Evolutionary conservation across 2,888 invertebrate genomes (phyloP).

Genomic region (Busseola fusca): DNA sequence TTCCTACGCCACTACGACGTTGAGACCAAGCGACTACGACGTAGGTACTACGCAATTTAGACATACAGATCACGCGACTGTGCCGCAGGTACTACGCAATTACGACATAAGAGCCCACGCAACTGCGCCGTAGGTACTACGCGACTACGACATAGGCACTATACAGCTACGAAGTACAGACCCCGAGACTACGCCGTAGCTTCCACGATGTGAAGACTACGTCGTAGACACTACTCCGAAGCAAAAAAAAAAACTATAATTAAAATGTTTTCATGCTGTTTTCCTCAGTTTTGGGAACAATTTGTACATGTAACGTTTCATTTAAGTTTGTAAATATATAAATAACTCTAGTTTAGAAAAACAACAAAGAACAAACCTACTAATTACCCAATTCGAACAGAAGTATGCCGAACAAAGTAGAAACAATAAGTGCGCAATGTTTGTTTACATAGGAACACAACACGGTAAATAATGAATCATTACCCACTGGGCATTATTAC

Average conservation of each 20-base stretch:
- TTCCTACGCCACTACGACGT: not conserved
- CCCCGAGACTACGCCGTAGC: not conserved
- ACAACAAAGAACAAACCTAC: conserved; percentile 31
- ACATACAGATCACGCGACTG: not conserved
- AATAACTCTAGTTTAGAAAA: not conserved
- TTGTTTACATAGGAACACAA: conserved; percentile 60
- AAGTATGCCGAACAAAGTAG: conserved; percentile 39
- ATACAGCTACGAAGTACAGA: not conserved
- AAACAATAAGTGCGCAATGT: conserved; percentile 63
- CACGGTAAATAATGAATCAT: conserved; percentile 63
- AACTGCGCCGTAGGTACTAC: not conserved
- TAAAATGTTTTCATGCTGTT: not conserved
- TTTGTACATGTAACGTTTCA: conserved; percentile 7
- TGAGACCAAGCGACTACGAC: not conserved
- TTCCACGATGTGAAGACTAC: not conserved
- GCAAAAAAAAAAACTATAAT: not conserved
- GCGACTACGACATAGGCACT: not conserved
- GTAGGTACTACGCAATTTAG: not conserved
- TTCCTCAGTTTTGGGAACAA: not conserved
- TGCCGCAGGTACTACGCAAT: not conserved
- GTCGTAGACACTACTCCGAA: not conserved
- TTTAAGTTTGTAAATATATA: conserved; percentile 14
- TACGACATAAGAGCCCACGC: not conserved
- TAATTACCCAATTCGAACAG: conserved; percentile 27
- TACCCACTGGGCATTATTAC: conserved; percentile 56